Conservation (phyloP, 2,888 invertebrate genomes). For the Ennomos erosarius region DNA sequence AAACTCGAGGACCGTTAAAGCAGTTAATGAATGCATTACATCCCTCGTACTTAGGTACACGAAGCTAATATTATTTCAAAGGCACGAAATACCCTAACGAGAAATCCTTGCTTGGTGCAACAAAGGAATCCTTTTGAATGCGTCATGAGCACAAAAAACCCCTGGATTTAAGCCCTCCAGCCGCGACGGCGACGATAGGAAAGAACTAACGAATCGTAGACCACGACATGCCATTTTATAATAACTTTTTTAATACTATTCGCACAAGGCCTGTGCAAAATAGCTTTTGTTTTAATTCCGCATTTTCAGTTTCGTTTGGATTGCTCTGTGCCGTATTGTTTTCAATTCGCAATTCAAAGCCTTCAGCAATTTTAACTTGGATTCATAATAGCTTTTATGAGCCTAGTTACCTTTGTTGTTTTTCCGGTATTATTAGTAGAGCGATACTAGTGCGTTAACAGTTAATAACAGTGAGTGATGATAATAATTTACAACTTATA, state of each 20-base stretch:
- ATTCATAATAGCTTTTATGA: too few species aligned
- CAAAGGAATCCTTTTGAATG: conserved; percentile 75
- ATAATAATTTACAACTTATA: too few species aligned
- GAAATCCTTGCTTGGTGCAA: conserved; percentile 68
- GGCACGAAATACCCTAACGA: conserved; percentile 76
- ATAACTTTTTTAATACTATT: conserved; percentile 55
- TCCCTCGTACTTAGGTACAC: conserved; percentile 51
- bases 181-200: conserved; percentile 56
- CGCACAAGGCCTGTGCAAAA: conserved; percentile 46
- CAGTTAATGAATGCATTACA: conserved; percentile 60
- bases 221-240: conserved; percentile 57
- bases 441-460: background rate
- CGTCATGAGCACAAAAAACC: conserved; percentile 69
- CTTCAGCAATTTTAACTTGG: conserved; percentile 15
- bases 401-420: background rate
- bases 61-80: conserved; percentile 75
- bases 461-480: too few species aligned
- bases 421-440: background rate
- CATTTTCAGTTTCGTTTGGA: conserved; percentile 56
- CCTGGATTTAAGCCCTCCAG: conserved; percentile 58
- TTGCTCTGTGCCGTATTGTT: conserved; percentile 49
- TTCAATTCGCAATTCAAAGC: conserved; percentile 36
- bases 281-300: conserved; percentile 58
- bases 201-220: conserved; percentile 59
- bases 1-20: conserved; percentile 47